These are phyloP conservation scores for Pentamera pediparva DNA, from an alignment of 53 echinoderm and acorn worm species.

Conservation along the genomic window DNA sequence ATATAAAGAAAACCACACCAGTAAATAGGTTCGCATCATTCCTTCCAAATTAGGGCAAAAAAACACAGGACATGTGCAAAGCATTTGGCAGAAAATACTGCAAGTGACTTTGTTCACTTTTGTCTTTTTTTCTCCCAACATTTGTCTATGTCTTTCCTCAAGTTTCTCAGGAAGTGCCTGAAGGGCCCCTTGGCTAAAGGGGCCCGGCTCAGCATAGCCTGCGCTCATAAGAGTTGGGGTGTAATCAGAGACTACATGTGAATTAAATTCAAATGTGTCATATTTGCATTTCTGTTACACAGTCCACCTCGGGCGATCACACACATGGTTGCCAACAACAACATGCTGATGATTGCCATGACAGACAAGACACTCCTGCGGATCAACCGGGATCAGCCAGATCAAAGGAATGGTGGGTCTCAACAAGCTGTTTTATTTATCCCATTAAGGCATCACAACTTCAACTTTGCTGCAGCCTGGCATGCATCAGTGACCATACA, in stretches of 20 bases:
- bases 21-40: too few species aligned
- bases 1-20: too few species aligned
- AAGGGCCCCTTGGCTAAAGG: neutral
- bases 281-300: neutral
- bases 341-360: constrained; percentile 97
- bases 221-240: neutral
- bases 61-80: too few species aligned
- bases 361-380: constrained; percentile 69
- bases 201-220: too few species aligned
- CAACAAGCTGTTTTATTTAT: too few species aligned
- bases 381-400: constrained; percentile 92
- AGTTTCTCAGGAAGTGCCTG: too few species aligned
- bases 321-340: constrained; percentile 87
- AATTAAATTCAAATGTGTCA: neutral
- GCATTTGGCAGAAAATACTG: too few species aligned
- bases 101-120: too few species aligned
- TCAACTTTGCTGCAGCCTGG: neutral
- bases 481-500: too few species aligned
- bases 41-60: too few species aligned
- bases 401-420: constrained; percentile 90
- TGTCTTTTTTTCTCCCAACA: too few species aligned
- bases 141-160: too few species aligned
- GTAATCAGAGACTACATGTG: neutral
- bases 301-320: constrained; percentile 89
- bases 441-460: neutral